These are phyloP conservation scores for Eupsilia transversa DNA, from an alignment of 2,888 invertebrate genomes.

Conservation along the genomic window DNA sequence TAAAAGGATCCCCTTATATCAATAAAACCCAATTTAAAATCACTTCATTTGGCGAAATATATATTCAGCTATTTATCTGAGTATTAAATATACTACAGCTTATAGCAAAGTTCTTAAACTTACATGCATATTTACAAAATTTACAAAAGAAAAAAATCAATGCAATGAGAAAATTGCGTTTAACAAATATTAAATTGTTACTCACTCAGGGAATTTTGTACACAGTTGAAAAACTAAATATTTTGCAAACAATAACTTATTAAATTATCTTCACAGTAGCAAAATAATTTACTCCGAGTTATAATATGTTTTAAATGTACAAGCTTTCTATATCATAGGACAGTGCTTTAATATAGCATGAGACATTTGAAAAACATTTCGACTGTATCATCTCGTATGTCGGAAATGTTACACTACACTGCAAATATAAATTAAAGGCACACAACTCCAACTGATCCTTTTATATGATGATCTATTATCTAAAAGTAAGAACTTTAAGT, in stretches of 20 bases:
- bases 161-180: constrained; percentile 46
- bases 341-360: constrained; percentile 26
- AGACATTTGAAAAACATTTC: constrained; percentile 44
- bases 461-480: constrained; percentile 61
- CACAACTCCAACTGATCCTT: constrained; percentile 63
- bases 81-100: constrained; percentile 68
- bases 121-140: constrained; percentile 86
- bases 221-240: constrained; percentile 36
- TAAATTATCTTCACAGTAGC: constrained; percentile 39
- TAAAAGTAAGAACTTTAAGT: constrained; percentile 66
- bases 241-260: constrained; percentile 43
- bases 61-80: constrained; percentile 65
- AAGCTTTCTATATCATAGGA: constrained; percentile 15
- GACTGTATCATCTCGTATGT: constrained; percentile 37
- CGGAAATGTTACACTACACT: constrained; percentile 41
- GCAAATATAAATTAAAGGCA: constrained; percentile 73
- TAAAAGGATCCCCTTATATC: constrained; percentile 51
- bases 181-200: constrained; percentile 53
- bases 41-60: constrained; percentile 66
- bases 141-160: constrained; percentile 75
- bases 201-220: constrained; percentile 63
- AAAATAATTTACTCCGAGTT: constrained; percentile 49
- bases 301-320: constrained; percentile 30
- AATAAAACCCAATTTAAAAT: constrained; percentile 68
- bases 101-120: constrained; percentile 78